Evolutionary conservation across 37 sponge, comb jelly and placozoan species (phyloP), one percentile per base, ranked within the genome.

Genomic region (Cliona cf. orientalis): DNA sequence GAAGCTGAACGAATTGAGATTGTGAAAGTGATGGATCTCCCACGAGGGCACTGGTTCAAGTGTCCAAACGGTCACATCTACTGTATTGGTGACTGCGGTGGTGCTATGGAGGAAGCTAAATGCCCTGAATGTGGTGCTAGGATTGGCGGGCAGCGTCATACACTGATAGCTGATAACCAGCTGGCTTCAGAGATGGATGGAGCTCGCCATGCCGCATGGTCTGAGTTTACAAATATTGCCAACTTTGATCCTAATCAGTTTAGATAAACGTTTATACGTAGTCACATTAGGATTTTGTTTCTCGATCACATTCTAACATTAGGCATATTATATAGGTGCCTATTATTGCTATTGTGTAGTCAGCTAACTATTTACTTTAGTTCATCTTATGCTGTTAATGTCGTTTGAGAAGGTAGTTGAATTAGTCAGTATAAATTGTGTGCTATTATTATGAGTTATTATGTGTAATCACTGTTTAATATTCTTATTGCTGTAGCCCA

Each of bases 61-160:
- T 97, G 98, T 60, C 85, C 82, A 7, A 94, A 95, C 44, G 93
- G 97, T 4, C 95, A 94, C 38, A 59, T 87, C 41, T 94, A 94
- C 75, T 76, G 84, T 46, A 97, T 97, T 61, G 93, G 87, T 2
- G 96, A 97, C 35, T 97, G 98, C 72, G 98, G 98, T 22, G 98
- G 96, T 26, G 95, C 98, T 14, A 80, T 71, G 28, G 73, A 90
- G 49, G 59, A 12, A 46, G 49, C 79, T 19, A 82, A 69, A 64
- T 97, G 98, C 74, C 93, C 96, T 17, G 98, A 95, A 36, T 97
- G 98, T 65, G 68, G 67, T 5, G 83, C 76, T 36, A 37, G 1
- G 28, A 97, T 97, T 58, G 97, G 97, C 25, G 96, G 96, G 44
- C 45, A 69, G 7, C 19, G 59, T 29, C 96, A 96, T 46, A 39